Percentiles rank a stretch among this genome's conserved stretches.
phyloP scores from a whole-genome alignment of 2,888 invertebrate genomes.

The Hedya salicella region DNA sequence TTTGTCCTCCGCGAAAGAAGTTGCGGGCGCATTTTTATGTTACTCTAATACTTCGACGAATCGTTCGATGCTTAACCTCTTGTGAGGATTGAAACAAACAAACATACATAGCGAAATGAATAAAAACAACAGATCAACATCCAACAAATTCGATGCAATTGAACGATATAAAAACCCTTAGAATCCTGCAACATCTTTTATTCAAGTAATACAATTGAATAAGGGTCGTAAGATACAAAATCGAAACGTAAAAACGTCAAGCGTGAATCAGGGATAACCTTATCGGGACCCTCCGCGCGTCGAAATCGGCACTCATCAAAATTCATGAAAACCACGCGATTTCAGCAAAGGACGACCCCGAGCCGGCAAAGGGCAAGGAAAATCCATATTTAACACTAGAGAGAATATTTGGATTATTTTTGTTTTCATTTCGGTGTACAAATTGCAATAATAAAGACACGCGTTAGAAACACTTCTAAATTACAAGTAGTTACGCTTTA shows the following conservation, averaged over 20 bases:
- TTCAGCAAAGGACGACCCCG: constrained; percentile 40
- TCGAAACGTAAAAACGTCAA: constrained; percentile 32
- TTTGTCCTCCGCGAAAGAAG: no score
- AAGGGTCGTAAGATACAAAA: constrained; percentile 25
- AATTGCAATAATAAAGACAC: constrained; percentile 12
- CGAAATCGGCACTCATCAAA: constrained; percentile 57
- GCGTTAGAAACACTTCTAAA: neutral
- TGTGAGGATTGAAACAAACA: no score
- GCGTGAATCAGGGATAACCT: constrained; percentile 28
- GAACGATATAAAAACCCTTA: no score
- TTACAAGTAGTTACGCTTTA: no score
- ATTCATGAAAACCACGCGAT: constrained; percentile 55
- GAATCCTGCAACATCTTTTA: neutral
- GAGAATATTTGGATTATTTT: constrained; percentile 27
- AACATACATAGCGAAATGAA: no score
- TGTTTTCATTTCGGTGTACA: constrained; percentile 30
- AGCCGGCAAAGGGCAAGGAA: constrained; percentile 38
- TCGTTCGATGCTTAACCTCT: no score
- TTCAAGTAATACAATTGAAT: constrained; percentile 29
- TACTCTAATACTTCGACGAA: no score
- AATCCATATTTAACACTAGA: constrained; percentile 43
- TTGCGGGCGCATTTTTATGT: no score
- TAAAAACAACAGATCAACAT: no score
- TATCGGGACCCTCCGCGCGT: constrained; percentile 37
- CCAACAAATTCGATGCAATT: no score